A percentile compares a stretch with the other conserved stretches of the same genome.
Conservation (phyloP, 2,888 invertebrate genomes). For the Gonocerus acuteangulatus region DNA sequence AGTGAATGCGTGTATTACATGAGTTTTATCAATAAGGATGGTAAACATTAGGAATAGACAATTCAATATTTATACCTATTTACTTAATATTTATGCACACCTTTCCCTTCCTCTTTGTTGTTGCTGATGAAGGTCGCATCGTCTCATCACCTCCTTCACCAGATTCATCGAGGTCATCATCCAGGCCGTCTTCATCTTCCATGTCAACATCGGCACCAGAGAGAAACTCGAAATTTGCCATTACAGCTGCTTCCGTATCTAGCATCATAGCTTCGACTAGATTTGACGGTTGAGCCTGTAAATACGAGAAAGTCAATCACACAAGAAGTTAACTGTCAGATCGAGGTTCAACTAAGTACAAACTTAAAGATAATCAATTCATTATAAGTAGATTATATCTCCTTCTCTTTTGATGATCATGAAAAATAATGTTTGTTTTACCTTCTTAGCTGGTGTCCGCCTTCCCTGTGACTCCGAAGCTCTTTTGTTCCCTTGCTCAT, state of each 20-base stretch:
- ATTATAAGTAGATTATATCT: no score
- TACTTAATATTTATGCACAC: no score
- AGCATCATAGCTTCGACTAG: slow-evolving; percentile 70
- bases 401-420: no score
- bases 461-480: slow-evolving; percentile 41
- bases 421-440: no score
- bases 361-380: no score
- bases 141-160: slow-evolving; percentile 5
- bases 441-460: slow-evolving; percentile 55
- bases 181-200: slow-evolving; percentile 58
- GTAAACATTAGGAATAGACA: no score
- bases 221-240: slow-evolving; percentile 93
- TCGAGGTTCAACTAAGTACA: no score
- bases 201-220: slow-evolving; percentile 68
- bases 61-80: no score
- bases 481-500: slow-evolving; percentile 32
- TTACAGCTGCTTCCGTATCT: slow-evolving; percentile 83
- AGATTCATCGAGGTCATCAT: slow-evolving; percentile 51
- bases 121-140: slow-evolving; percentile 41
- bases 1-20: no score
- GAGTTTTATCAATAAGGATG: no score
- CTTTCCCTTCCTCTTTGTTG: slow-evolving; percentile 48
- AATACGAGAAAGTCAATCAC: no score
- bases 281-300: slow-evolving; percentile 50
- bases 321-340: no score